Conservation (phyloP, 2,113 vertebrate species). For the Passer montanus region DNA sequence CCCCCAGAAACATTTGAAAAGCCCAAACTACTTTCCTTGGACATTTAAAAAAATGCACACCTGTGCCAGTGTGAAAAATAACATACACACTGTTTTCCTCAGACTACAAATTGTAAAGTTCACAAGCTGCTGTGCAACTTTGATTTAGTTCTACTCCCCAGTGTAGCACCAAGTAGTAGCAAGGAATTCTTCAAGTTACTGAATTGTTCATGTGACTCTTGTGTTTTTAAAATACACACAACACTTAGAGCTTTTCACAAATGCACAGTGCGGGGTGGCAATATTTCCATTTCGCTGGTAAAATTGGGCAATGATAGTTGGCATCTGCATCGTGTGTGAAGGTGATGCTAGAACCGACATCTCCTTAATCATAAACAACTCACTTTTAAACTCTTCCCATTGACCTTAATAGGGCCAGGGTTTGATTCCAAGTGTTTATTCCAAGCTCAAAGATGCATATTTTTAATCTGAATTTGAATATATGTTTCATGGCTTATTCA, state of each 20-base stretch:
- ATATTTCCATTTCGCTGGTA: neutral
- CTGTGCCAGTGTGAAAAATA: neutral
- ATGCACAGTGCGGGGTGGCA: fast-evolving
- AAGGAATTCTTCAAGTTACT: neutral
- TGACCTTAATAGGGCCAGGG: neutral
- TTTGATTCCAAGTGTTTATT: conserved; percentile 50
- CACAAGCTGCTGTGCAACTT: neutral
- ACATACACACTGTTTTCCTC: neutral
- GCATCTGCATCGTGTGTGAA: neutral
- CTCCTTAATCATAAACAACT: neutral
- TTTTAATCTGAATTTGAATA: conserved; percentile 63
- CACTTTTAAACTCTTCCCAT: conserved; percentile 7
- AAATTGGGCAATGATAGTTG: neutral
- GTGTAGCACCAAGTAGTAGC: neutral
- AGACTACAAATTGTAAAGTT: neutral
- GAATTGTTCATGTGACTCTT: neutral
- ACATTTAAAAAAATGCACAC: neutral
- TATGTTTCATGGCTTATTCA: conserved; percentile 59
- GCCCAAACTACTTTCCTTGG: neutral
- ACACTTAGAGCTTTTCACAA: neutral
- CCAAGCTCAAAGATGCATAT: conserved; percentile 19
- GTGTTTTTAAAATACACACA: neutral
- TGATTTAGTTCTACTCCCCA: neutral
- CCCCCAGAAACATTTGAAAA: neutral
- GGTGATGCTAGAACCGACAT: neutral